Conservation (phyloP, 1,140 invertebrate species). For the Chironomus striatipennis region DNA sequence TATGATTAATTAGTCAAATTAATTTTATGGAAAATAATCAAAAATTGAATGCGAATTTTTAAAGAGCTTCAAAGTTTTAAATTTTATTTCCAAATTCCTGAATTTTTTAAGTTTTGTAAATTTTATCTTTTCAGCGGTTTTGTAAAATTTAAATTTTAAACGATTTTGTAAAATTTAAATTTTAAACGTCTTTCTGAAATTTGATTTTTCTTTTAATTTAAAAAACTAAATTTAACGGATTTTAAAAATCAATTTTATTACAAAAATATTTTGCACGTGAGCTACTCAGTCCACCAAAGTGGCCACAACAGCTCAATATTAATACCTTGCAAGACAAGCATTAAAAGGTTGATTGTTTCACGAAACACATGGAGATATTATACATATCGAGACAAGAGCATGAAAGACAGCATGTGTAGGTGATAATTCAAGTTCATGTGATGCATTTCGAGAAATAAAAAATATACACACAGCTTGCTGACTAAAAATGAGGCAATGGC, state of each 20-base stretch:
- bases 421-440: constrained; percentile 21
- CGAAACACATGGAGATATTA: neutral
- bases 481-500: neutral
- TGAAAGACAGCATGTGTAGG: neutral
- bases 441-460: neutral
- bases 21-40: too few species aligned
- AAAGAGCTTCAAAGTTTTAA: too few species aligned
- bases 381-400: neutral
- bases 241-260: neutral
- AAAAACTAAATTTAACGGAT: too few species aligned
- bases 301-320: too few species aligned
- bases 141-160: too few species aligned
- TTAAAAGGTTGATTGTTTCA: neutral
- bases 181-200: neutral
- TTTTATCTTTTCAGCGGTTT: too few species aligned
- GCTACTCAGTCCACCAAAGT: neutral
- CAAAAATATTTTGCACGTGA: neutral
- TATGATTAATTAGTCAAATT: too few species aligned
- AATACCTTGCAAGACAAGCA: too few species aligned
- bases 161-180: too few species aligned
- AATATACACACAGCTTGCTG: neutral
- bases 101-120: too few species aligned
- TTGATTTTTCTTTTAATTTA: neutral
- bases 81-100: too few species aligned
- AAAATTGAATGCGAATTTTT: too few species aligned